Base-by-base conservation (phyloP, 2,797 vertebrate species). In the Poliocrania exsul region DNA sequence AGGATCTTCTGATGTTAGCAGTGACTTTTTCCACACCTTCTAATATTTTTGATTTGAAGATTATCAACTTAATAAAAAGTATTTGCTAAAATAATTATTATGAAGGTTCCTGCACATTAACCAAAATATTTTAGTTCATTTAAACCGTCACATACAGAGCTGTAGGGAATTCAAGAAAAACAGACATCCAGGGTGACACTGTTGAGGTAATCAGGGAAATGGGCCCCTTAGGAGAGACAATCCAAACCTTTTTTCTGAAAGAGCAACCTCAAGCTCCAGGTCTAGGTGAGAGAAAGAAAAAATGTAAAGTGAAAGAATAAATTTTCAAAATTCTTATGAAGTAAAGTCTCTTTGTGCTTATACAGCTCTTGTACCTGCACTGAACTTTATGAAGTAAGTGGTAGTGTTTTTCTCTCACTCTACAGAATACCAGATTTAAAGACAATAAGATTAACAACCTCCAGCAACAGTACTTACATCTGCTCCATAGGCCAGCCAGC, bases 401-500 rank as follows among this genome's bases (percentile, higher is more conserved):
- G 25, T 25, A 77, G 19, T 35, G 31, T 80, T 86, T 90, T 25
- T 44, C 53, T 91, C 56, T 69, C 61, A 40, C 42, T 71, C 25
- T 64, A 37, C 4, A 46, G 50, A 77, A 70, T 28, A 73, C 10
- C 20, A 54, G 21, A 73, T 82, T 88, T 62, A 87, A 80, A 92
- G n/a, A 79, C 51, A 92, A 11, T 80, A 70, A 92, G 54, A 85
- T 81, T 57, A 94, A 80, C 61, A 50, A 8, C 67, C 78, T 73
- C 65, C 81, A 80, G 67, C 71, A 87, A 31, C 37, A 66, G 60
- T 72, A 73, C 7, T 86, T 89, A 53, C 2, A 17, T 70, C 84
- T 93, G 83, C 51, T 94, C 18, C 54, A 80, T 77, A 61, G 83
- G 53, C 51, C 81, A 95, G 74, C 84, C 92, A 94, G 84, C 53